These are phyloP conservation scores for Bradypus variegatus DNA, from an alignment of 2,797 vertebrate genomes.

Conservation along the genomic window DNA sequence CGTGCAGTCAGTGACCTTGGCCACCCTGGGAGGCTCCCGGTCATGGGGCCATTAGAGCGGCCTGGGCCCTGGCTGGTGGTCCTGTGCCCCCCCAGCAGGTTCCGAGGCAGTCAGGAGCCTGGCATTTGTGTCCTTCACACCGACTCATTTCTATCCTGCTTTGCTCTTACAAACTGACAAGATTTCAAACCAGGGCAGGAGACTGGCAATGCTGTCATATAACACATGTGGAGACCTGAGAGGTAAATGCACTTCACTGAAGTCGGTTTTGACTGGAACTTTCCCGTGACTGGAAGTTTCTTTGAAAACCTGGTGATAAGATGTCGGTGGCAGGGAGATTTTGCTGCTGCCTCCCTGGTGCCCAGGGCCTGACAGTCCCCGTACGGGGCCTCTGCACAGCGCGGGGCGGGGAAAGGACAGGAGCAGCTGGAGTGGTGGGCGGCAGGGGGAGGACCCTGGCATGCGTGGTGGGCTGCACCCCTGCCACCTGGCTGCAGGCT, in stretches of 20 bases:
- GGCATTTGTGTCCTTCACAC: not conserved
- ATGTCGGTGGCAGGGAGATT: slow-evolving; percentile 33
- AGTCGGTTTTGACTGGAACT: slow-evolving; percentile 57
- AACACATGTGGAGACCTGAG: slow-evolving; percentile 38
- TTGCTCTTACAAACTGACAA: slow-evolving; percentile 51
- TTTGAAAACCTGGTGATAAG: slow-evolving; percentile 54
- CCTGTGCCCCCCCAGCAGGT: not conserved
- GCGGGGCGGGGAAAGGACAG: not conserved
- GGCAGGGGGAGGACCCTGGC: not conserved
- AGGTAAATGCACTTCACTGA: slow-evolving; percentile 55
- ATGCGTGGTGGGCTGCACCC: not conserved
- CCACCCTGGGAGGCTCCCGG: not conserved
- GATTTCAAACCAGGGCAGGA: slow-evolving; percentile 46
- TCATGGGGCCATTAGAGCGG: not conserved
- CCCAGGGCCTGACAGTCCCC: not conserved
- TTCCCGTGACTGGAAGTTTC: slow-evolving; percentile 55
- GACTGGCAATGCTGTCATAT: slow-evolving; percentile 32
- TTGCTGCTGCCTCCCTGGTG: not conserved
- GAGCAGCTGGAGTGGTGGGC: not conserved
- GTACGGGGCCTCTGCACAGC: not conserved
- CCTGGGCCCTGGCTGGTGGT: not conserved
- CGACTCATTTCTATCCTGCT: slow-evolving; percentile 22
- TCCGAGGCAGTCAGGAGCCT: slow-evolving; percentile 32
- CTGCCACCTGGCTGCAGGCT: not conserved
- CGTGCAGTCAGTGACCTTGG: not conserved